Percentiles rank a stretch among this genome's conserved stretches.
Conservation (phyloP, 2,888 invertebrate genomes). For the Carcina quercana region DNA sequence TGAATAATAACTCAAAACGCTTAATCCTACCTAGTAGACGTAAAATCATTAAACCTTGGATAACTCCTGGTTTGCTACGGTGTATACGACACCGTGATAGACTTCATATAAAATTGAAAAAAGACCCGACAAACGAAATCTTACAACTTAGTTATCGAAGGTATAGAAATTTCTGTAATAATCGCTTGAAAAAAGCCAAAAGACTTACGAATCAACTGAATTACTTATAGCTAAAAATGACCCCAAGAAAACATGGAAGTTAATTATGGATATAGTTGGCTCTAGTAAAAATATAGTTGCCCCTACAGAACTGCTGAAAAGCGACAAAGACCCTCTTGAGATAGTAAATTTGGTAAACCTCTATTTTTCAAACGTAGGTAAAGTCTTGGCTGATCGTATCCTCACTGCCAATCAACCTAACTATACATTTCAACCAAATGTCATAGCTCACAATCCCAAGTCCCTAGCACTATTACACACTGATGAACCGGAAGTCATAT, state of each 20-base stretch:
- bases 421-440: background rate
- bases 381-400: background rate
- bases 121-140: conserved; percentile 10
- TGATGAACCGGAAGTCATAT: background rate
- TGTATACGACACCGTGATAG: conserved; percentile 8
- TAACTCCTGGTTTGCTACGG: too few relatives aligned
- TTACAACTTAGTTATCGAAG: conserved; percentile 11
- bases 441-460: background rate
- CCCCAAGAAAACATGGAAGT: conserved; percentile 14
- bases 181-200: conserved; percentile 14
- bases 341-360: background rate
- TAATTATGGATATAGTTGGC: conserved; percentile 9
- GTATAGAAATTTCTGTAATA: conserved; percentile 15
- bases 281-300: background rate
- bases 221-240: conserved; percentile 7
- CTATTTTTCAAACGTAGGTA: background rate
- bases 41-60: too few relatives aligned
- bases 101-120: conserved; percentile 9
- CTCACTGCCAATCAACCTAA: background rate
- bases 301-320: background rate
- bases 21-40: too few relatives aligned
- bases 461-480: background rate
- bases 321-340: background rate
- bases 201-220: conserved; percentile 10
- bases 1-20: too few relatives aligned